Evolutionary conservation across 2,113 vertebrate species (phyloP), one percentile per base, ranked within the genome.

Genomic region (Saimiri boliviensis): DNA sequence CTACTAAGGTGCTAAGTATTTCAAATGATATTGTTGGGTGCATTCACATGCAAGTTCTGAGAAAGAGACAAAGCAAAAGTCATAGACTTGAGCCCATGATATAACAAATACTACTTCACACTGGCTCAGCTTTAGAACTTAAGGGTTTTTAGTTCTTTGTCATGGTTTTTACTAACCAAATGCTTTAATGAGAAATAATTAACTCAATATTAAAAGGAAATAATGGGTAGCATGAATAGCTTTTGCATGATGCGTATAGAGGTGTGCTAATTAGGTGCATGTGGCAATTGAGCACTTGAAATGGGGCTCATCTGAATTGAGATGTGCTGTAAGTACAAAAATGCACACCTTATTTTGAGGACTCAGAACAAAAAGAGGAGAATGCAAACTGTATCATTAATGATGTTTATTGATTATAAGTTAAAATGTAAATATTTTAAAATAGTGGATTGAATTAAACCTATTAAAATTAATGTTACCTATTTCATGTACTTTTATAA

Each of bases 401-500:
- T 45, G 68, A 79, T 83, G 58, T 40, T 80, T 54, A 80, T n/a
- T 54, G 21, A 63, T 58, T 52, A 85, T 14, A 30, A 45, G 1
- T 70, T 90, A n/a, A 93, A 70, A 82, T 93, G 19, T 4, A 86
- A 87, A 20, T 60, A 45, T 40, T 85, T 89, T 30, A 8, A 14
- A 37, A 70, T 45, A 81, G 19, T 85, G 42, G 13, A 3, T 86
- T 76, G 86, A 80, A 77, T 42, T 77, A 92, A 96, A 68, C 58
- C 25, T 63, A 58, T 52, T 82, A n/a, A 80, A 76, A 35, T 93
- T 70, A 80, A 74, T 82, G 80, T 94, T 52, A 37, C 5, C 23
- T 42, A 6, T 93, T 96, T 94, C 19, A 56, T 58, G 93, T 95
- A 54, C 30, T 58, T 92, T 54, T 76, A 9, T n/a, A 91, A 49